A percentile compares a stretch with the other conserved stretches of the same genome.
Evolutionary conservation across 2,888 invertebrate genomes (phyloP).

Genomic region (Ctenicera cuprea): DNA sequence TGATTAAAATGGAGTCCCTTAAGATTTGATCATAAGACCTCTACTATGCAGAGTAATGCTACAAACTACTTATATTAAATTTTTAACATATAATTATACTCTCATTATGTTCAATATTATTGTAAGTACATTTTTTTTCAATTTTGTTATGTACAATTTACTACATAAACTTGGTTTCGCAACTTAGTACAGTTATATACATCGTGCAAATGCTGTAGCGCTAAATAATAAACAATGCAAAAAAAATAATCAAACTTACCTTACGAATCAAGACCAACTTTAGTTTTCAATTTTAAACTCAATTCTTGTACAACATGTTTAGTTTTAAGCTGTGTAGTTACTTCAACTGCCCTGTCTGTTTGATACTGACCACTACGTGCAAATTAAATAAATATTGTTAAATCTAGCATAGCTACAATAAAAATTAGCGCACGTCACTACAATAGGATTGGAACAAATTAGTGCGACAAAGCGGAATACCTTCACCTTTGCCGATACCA

Average conservation of each 20-base stretch:
- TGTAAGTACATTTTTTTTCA: too few species aligned
- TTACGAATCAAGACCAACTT: slow-evolving; percentile 36
- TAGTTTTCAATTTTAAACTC: slow-evolving; percentile 42
- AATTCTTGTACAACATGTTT: slow-evolving; percentile 51
- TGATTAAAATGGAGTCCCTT: too few species aligned
- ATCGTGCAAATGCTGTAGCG: slow-evolving; percentile 24
- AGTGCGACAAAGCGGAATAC: slow-evolving; percentile 26
- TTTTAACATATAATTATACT: too few species aligned
- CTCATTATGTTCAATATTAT: too few species aligned
- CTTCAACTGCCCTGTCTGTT: slow-evolving; percentile 34
- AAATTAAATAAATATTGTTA: slow-evolving; percentile 44
- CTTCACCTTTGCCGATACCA: neutral
- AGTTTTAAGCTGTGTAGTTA: slow-evolving; percentile 42
- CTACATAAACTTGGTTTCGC: neutral
- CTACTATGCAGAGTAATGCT: too few species aligned
- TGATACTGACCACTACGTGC: slow-evolving; percentile 47
- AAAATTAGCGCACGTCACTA: slow-evolving; percentile 40
- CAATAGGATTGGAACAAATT: slow-evolving; percentile 38
- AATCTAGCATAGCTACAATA: slow-evolving; percentile 20
- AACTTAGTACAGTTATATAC: slow-evolving; percentile 44
- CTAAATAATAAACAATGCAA: slow-evolving; percentile 2
- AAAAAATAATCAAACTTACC: slow-evolving; percentile 38
- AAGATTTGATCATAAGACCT: too few species aligned
- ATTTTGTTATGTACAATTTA: too few species aligned
- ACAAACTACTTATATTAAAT: too few species aligned